A percentile compares a stretch with the other conserved stretches of the same genome.
phyloP scores from a whole-genome alignment of 2,888 invertebrate genomes.

The Epiblema foenella region DNA sequence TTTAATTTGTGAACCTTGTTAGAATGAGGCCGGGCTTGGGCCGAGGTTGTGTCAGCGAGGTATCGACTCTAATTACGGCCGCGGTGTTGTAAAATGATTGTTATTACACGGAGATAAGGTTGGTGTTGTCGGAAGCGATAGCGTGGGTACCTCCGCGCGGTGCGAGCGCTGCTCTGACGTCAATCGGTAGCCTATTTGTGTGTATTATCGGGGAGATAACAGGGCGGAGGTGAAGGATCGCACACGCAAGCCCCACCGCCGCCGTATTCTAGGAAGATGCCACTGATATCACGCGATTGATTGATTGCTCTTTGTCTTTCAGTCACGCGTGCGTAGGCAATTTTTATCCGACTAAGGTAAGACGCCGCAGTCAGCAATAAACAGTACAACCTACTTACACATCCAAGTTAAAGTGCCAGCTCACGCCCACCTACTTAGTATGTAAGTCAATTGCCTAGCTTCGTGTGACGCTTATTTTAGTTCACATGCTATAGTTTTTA shows the following conservation, averaged over 20 bases:
- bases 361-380: conserved; percentile 5
- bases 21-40: conserved; percentile 66
- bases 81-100: conserved; percentile 49
- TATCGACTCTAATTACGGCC: conserved; percentile 42
- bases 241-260: conserved; percentile 58
- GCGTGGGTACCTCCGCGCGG: conserved; percentile 60
- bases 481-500: too few species aligned
- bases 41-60: conserved; percentile 60
- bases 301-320: conserved; percentile 75
- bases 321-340: conserved; percentile 36
- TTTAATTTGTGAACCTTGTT: conserved; percentile 65
- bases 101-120: conserved; percentile 53
- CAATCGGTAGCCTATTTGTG: conserved; percentile 76
- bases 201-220: conserved; percentile 64
- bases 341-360: conserved; percentile 28
- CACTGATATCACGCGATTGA: conserved; percentile 56
- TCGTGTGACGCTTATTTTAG: too few species aligned
- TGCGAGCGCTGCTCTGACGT: conserved; percentile 66
- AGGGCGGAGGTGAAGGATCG: conserved; percentile 75
- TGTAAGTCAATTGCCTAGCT: too few species aligned
- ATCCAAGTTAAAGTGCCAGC: too few species aligned
- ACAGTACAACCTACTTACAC: too few species aligned
- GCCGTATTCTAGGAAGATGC: conserved; percentile 64
- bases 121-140: conserved; percentile 46
- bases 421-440: too few species aligned